Base-by-base conservation (phyloP, 2,113 vertebrate species). In the Macquaria australasica region DNA sequence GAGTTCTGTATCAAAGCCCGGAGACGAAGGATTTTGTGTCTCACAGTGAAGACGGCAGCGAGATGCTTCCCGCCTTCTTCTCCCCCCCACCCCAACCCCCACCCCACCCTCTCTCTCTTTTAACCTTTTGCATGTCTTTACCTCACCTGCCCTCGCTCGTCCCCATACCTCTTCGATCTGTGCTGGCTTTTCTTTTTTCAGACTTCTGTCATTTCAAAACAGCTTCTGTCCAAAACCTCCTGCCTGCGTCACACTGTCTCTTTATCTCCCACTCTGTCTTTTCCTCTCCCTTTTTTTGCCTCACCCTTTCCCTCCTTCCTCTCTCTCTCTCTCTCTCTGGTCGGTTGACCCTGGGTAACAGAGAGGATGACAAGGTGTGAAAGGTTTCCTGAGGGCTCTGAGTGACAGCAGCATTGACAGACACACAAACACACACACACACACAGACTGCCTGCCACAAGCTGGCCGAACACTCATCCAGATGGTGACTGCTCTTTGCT, bases 331-430 rank as follows among this genome's bases (percentile, higher is more conserved):
- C 18, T 6, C 37, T 8, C 55, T 14, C 72, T 53, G 67, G 41
- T 67, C 16, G 1, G 39, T 51, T 79, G 75, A 81, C 77, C 77
- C 80, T 5, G 66, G 71, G 66, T 84, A 87, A 86, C 77, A 7
- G 77, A 81, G 83, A 78, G n/a, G 70, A 85, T 76, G 87, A 89
- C 66, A 81, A 87, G 76, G 87, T 82, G 84, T 87, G 85, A 87
- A 70, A 78, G 87, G 59, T 71, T 81, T 85, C 77, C 85, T 63
- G 28, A 43, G 83, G 82, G 64, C 73, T 81, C 31, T 69, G 67
- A 91, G 79, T 85, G 87, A 83, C 82, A 83, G 75, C 70, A 58
- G 43, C 80, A 53, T n/a, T 25, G 14, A 39, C 51, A 50, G 43
- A 50, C 20, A 21, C 55, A 77, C 31, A 20, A 21, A 43, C 37